These are phyloP conservation scores for Melanogrammus aeglefinus DNA, from an alignment of 2,797 vertebrate genomes.

Conservation along the genomic window DNA sequence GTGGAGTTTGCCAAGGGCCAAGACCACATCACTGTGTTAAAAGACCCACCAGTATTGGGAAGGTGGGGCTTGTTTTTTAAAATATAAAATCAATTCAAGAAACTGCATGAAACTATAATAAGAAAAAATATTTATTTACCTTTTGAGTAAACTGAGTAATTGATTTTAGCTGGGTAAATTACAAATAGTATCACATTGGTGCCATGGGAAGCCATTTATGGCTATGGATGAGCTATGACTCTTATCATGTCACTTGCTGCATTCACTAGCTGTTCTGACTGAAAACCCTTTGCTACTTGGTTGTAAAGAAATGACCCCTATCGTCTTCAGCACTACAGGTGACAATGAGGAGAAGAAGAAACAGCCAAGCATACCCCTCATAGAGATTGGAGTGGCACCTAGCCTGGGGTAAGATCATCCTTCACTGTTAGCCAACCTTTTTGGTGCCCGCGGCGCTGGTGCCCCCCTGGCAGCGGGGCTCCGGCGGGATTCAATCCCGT, in stretches of 20 bases:
- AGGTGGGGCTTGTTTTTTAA: slow-evolving; percentile 51
- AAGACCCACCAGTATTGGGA: slow-evolving; percentile 75
- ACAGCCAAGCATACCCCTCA: slow-evolving; percentile 69
- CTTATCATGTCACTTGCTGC: background rate
- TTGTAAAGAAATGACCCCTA: background rate
- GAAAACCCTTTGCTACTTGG: background rate
- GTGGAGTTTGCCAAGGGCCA: slow-evolving; percentile 90
- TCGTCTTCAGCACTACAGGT: slow-evolving; percentile 41
- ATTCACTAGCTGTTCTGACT: background rate
- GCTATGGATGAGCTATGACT: background rate
- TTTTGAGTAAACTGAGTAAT: background rate
- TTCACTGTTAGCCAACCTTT: no score
- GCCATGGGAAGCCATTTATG: background rate
- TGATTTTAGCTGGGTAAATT: background rate
- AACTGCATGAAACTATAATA: no score
- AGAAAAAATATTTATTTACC: background rate
- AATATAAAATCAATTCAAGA: background rate
- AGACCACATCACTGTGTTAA: slow-evolving; percentile 75
- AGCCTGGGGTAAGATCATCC: slow-evolving; percentile 78
- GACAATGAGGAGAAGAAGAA: slow-evolving; percentile 57
- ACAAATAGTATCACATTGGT: background rate
- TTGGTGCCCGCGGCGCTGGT: background rate
- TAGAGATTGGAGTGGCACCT: slow-evolving; percentile 85
- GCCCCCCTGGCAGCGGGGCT: no score
- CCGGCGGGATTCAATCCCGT: no score